Evolutionary conservation across 2,888 invertebrate genomes (phyloP), one percentile per base, ranked within the genome.

Genomic region (Caenorhabditis doughertyi): DNA sequence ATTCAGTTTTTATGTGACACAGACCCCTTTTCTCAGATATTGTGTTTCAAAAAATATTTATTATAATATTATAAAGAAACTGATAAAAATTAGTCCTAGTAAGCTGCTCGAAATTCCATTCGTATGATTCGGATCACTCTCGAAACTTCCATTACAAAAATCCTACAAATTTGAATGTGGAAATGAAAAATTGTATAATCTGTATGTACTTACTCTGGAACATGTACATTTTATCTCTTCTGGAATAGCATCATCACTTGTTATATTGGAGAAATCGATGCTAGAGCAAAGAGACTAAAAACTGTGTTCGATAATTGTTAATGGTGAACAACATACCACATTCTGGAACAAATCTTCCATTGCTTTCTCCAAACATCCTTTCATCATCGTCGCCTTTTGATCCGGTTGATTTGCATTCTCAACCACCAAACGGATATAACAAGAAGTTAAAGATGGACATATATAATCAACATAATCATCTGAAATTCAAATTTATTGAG

Each of bases 121-220:
- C 9, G 64, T 55, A 27, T 32, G 18, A 23, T 79, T 71, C 9
- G 81, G 81, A 18, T 81, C 76, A 16, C 76, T 65, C 25, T 71
- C 81, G 47, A 81, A 81, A 21, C 51, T 56, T 42, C 77, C 79
- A 39, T 82, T 82, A 58, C 82, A 82, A 21, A 82, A 82, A 29
- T 77, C 77, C 82, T 82, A 44, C n/a, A 76, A 62, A 65, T 53
- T 29, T 16, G 39, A 58, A 35, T 58, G 8, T 16, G 2, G 16
- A 21, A 9, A 53, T 51, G 21, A n/a, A 25, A 13, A 13, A 35
- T 32, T 27, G 0, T 16, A 39, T 16, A 39, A 13, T 32, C 32
- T 32, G 32, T 7, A 7, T 32, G 16, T 3, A 62, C 42, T 56
- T 13, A 72, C 79, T 23, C 67, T 70, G n/a, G 53, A 62, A 47